Percentiles rank a stretch among this genome's conserved stretches.
phyloP scores from a whole-genome alignment of 2,888 invertebrate genomes.

The Diaphora mendica region DNA sequence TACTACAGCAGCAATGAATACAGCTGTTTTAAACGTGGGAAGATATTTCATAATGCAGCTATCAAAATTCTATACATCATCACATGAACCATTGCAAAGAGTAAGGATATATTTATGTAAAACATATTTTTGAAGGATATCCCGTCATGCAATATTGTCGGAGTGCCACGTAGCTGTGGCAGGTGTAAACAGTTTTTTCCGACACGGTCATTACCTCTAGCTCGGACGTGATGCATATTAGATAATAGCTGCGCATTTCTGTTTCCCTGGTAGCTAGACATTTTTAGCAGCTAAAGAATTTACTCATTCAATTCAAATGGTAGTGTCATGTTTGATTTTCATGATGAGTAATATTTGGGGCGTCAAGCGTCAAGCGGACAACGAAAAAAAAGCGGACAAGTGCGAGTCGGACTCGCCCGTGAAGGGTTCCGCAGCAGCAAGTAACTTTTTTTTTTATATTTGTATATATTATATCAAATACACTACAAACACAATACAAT shows the following conservation, averaged over 20 bases:
- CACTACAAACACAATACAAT: no score
- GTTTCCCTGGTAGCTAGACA: slow-evolving; percentile 22
- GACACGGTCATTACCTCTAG: slow-evolving; percentile 33
- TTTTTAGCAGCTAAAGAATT: slow-evolving; percentile 20
- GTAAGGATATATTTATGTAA: slow-evolving; percentile 35
- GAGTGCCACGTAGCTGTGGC: slow-evolving; percentile 36
- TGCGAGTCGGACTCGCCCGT: no score
- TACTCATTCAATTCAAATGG: not conserved
- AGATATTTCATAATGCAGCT: not conserved
- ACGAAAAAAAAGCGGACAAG: no score
- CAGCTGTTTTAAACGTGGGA: no score
- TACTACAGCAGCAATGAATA: not conserved
- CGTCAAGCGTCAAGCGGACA: no score
- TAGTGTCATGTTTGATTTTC: not conserved
- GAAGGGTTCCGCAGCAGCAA: no score
- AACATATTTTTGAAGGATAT: slow-evolving; percentile 28
- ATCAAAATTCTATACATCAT: slow-evolving; percentile 1
- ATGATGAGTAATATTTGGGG: no score
- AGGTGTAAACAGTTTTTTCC: slow-evolving; percentile 38
- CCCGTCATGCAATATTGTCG: slow-evolving; percentile 23
- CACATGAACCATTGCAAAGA: slow-evolving; percentile 27
- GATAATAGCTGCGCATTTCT: slow-evolving; percentile 42
- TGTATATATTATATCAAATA: no score
- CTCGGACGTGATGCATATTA: slow-evolving; percentile 39
- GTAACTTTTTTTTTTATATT: no score